Conservation (phyloP, 2,113 vertebrate species). For the Rhineura floridana region DNA sequence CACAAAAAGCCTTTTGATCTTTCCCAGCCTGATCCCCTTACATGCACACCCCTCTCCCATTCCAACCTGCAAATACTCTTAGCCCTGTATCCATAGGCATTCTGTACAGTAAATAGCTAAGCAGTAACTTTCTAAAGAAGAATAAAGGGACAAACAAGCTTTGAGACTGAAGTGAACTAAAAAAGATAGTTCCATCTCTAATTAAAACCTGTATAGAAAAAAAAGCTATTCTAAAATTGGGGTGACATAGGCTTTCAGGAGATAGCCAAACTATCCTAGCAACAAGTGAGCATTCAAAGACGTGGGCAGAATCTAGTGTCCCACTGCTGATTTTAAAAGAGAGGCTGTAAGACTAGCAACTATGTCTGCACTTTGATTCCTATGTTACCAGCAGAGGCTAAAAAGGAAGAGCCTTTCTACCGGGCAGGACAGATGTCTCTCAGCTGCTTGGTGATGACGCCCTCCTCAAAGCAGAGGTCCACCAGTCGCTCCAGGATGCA, state of each 20-base stretch:
- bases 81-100: neutral
- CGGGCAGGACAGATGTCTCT: slow-evolving; percentile 83
- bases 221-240: neutral
- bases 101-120: neutral
- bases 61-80: neutral
- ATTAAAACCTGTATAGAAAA: neutral
- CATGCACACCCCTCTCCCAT: neutral
- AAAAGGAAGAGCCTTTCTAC: slow-evolving; percentile 52
- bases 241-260: neutral
- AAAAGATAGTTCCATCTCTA: neutral
- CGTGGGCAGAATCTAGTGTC: neutral
- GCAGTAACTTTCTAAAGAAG: neutral
- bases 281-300: neutral
- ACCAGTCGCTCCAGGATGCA: slow-evolving; percentile 84
- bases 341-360: neutral
- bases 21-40: neutral
- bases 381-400: too few relatives aligned
- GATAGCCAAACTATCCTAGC: too few relatives aligned
- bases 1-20: neutral
- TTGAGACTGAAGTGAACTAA: neutral
- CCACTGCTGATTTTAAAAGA: neutral
- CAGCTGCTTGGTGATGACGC: slow-evolving; percentile 85
- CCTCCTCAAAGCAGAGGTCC: slow-evolving; percentile 83
- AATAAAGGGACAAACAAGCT: neutral
- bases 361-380: neutral